phyloP scores from a whole-genome alignment of 2,888 invertebrate genomes.

The Rotaria sp. region DNA sequence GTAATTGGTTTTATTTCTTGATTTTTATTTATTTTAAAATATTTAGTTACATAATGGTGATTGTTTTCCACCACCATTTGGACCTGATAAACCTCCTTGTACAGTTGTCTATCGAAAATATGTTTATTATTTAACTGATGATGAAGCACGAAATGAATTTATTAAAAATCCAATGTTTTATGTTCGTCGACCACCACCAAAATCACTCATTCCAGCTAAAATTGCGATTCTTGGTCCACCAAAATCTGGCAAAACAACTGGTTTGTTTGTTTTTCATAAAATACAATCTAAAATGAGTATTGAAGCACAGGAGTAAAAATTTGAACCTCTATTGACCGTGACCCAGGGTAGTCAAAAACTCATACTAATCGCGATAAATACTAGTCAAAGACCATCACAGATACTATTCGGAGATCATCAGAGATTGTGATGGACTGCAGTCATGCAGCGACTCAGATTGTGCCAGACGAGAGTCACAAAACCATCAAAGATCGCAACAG shows the following conservation, averaged over 20 bases:
- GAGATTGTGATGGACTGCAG: no score
- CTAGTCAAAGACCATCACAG: no score
- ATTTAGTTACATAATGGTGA: slow-evolving; percentile 50
- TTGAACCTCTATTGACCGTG: no score
- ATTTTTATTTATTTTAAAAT: not conserved
- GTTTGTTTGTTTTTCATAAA: no score
- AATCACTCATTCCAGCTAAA: slow-evolving; percentile 53
- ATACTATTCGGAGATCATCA: no score
- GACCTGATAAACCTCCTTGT: slow-evolving; percentile 42
- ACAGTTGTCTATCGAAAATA: slow-evolving; percentile 37
- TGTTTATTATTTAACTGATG: slow-evolving; percentile 35
- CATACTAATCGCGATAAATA: no score
- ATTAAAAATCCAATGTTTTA: slow-evolving; percentile 50
- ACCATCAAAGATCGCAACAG: no score
- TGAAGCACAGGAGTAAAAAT: no score
- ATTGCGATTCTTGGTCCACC: slow-evolving; percentile 55
- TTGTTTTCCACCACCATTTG: slow-evolving; percentile 52
- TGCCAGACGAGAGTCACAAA: no score
- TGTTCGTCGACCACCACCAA: slow-evolving; percentile 50
- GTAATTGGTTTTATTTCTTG: slow-evolving; percentile 4
- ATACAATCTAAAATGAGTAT: slow-evolving; percentile 44
- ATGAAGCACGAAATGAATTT: slow-evolving; percentile 47
- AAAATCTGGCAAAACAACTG: slow-evolving; percentile 55
- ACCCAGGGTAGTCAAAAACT: no score
- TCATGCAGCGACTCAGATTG: no score